Evolutionary conservation across 2,113 vertebrate species (phyloP).

Genomic region (Orthonyx spaldingii): DNA sequence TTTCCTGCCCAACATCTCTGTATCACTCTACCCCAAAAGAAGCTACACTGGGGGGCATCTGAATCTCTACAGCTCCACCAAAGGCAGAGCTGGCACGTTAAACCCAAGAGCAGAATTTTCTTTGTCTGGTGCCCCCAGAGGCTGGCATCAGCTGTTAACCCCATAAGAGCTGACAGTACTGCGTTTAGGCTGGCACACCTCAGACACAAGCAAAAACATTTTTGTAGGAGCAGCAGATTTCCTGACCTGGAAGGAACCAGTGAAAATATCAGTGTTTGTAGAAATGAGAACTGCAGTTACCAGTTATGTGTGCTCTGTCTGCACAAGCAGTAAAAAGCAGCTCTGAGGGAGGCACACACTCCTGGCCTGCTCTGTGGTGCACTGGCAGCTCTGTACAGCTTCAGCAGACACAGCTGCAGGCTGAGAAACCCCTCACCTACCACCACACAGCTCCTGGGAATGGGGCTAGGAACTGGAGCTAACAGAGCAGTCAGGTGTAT

Average conservation of each 20-base stretch:
- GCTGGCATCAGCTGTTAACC: background rate
- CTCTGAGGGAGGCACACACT: background rate
- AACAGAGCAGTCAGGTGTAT: background rate
- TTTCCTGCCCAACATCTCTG: background rate
- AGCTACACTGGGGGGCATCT: background rate
- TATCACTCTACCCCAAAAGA: background rate
- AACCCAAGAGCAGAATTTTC: conserved; percentile 5
- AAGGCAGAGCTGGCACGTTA: background rate
- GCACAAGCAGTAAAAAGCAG: background rate
- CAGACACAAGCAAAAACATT: background rate
- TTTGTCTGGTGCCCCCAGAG: background rate
- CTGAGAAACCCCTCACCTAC: background rate
- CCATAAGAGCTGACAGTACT: background rate
- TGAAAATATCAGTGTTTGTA: background rate
- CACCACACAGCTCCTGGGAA: background rate
- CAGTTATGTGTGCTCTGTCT: background rate
- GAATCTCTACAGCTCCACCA: background rate
- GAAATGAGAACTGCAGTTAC: background rate
- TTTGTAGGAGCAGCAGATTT: background rate
- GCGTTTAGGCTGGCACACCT: background rate
- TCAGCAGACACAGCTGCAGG: background rate
- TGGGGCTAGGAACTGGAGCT: background rate
- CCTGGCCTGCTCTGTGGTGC: background rate
- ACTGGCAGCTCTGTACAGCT: background rate
- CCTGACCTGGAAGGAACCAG: background rate